These are phyloP conservation scores for Epinephelus coioides DNA, from an alignment of 2,797 vertebrate species.

Conservation along the genomic window DNA sequence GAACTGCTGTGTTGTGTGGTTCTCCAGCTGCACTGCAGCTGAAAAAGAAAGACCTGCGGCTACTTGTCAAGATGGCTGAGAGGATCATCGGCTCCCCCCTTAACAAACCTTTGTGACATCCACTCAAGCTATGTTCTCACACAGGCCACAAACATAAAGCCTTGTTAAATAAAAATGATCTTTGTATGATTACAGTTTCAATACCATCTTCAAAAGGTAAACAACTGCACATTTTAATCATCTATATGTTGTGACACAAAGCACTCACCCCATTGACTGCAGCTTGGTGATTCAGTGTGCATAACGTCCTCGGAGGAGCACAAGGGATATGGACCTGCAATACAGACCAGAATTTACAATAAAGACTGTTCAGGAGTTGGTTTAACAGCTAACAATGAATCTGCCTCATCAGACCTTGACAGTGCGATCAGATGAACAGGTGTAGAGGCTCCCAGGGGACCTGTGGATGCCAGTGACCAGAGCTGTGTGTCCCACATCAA, in stretches of 20 bases:
- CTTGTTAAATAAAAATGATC: too few relatives aligned
- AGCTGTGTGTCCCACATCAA: constrained; percentile 91
- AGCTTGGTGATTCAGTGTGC: constrained; percentile 84
- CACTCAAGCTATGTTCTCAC: too few relatives aligned
- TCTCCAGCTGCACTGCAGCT: too few relatives aligned
- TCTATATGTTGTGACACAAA: not conserved
- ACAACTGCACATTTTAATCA: not conserved
- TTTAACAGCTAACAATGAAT: not conserved
- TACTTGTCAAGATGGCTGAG: too few relatives aligned
- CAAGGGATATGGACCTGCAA: constrained; percentile 91
- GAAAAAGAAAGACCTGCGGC: too few relatives aligned
- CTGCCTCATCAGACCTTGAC: constrained; percentile 85
- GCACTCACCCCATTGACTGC: constrained; percentile 89
- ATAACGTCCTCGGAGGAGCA: constrained; percentile 90
- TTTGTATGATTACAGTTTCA: too few relatives aligned
- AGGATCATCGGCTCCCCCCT: too few relatives aligned
- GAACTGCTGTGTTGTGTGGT: too few relatives aligned
- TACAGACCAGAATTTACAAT: constrained; percentile 5
- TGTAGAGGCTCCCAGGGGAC: constrained; percentile 90
- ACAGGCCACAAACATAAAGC: too few relatives aligned
- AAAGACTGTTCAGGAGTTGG: not conserved
- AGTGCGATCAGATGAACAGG: constrained; percentile 91
- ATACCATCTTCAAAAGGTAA: too few relatives aligned
- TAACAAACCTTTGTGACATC: too few relatives aligned
- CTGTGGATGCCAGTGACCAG: constrained; percentile 91